Base-by-base conservation (phyloP, 2,797 vertebrate genomes). In the Darevskia nairensis region DNA sequence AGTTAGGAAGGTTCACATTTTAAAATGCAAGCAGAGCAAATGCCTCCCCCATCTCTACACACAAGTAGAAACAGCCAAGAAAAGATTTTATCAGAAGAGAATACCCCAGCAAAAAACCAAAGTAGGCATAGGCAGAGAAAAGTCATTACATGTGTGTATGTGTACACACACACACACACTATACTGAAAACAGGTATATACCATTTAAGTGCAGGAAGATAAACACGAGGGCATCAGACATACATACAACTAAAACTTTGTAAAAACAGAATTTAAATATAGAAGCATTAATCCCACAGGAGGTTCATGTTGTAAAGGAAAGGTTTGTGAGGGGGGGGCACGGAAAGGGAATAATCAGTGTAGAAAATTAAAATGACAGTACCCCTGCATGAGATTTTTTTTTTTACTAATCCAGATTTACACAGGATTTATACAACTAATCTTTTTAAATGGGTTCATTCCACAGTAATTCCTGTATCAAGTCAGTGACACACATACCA, bases 261-360 rank as follows among this genome's bases (percentile, higher is more conserved):
- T 35, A 76, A 74, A 85, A 32, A 50, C 8, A 71, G 17, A 19
- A 41, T 44, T 80, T 91, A 91, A 91, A 76, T 59, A 85, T 91
- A 86, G 89, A 92, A 93, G 89, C 61, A 91, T 21, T 90, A 55
- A 55, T 55, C 85, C n/a, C 82, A 87, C 15, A 29, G 44, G 88
- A 50, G 6, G 8, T 25, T 46, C 75, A 87, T 92, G 41, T 75
- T 85, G 85, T 81, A 89, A n/a, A 83, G 64, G 50, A 86, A 87
- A 82, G 82, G 13, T 75, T 0, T 13, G 29, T 90, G 91, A n/a
- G 10, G 3, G 9, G 82, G 78, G 91, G 86, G 84, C 50, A 55
- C 4, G 13, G 50, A 55, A 55, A 55, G 78, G 59, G 35, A 89
- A 7, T 2, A 29, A 82, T 91, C 72, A 79, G 68, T 79, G 68